Percentiles rank a stretch among this genome's conserved stretches.
These are phyloP conservation scores for Euglossa dilemma DNA, from an alignment of 1,140 invertebrate genomes.

Conservation along the genomic window DNA sequence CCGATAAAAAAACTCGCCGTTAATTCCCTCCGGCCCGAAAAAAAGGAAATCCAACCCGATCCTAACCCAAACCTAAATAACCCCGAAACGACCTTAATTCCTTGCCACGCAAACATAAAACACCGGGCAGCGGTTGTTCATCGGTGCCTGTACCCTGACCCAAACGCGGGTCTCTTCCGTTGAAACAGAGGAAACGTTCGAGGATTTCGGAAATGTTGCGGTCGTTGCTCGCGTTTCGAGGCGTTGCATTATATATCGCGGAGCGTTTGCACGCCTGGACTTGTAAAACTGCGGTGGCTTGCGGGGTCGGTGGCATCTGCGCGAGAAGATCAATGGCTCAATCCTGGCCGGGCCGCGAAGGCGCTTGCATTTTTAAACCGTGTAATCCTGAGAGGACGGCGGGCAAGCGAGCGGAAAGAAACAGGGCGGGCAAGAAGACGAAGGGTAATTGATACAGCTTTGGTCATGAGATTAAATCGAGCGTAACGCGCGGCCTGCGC, in stretches of 20 bases:
- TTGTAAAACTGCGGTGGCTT: not conserved
- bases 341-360: not conserved
- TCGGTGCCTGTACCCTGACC: not conserved
- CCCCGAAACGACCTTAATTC: too few relatives aligned
- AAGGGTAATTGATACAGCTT: constrained; percentile 69
- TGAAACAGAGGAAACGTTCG: not conserved
- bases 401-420: constrained; percentile 20
- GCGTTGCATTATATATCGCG: not conserved
- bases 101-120: not conserved
- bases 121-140: not conserved
- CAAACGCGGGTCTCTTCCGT: not conserved
- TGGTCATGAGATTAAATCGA: constrained; percentile 69
- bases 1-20: too few relatives aligned
- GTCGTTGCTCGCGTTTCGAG: constrained; percentile 10
- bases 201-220: not conserved
- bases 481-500: constrained; percentile 41
- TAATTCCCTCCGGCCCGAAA: too few relatives aligned
- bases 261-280: not conserved
- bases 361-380: constrained; percentile 39
- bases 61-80: too few relatives aligned
- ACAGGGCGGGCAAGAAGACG: constrained; percentile 27
- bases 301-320: not conserved
- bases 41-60: too few relatives aligned
- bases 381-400: not conserved
- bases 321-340: constrained; percentile 20